Percentiles rank a stretch among this genome's conserved stretches.
Evolutionary conservation across 2,888 invertebrate species (phyloP).

Genomic region (Archips crataeganus): DNA sequence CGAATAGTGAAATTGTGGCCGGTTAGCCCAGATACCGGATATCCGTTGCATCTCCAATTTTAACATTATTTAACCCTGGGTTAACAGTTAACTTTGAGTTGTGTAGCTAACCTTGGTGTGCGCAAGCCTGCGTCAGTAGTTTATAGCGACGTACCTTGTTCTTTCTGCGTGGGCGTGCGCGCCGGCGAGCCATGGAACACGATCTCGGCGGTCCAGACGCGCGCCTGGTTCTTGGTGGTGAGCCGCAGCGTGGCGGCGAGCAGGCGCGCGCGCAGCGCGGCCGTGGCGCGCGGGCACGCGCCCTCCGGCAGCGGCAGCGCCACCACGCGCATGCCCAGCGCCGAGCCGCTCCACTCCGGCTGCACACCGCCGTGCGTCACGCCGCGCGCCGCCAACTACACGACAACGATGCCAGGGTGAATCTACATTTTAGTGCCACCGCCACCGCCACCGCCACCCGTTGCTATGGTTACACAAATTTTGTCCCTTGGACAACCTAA

Average conservation of each 20-base stretch:
- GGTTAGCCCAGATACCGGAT: too few species aligned
- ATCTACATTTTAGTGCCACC: too few species aligned
- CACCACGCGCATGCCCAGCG: constrained; percentile 92
- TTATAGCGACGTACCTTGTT: constrained; percentile 86
- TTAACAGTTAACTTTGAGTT: too few species aligned
- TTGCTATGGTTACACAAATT: too few species aligned
- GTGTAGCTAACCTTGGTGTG: too few species aligned
- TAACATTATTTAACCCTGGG: too few species aligned
- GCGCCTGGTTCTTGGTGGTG: constrained; percentile 91
- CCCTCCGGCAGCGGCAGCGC: constrained; percentile 89
- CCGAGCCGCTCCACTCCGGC: constrained; percentile 96
- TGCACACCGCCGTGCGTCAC: constrained; percentile 97
- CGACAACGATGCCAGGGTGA: not conserved
- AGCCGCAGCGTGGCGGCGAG: constrained; percentile 94
- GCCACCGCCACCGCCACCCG: too few species aligned
- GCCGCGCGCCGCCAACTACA: constrained; percentile 90
- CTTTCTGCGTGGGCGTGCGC: constrained; percentile 92
- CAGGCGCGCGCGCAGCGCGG: constrained; percentile 90
- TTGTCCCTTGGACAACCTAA: too few species aligned
- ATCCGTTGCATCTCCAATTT: too few species aligned
- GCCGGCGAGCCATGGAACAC: constrained; percentile 94
- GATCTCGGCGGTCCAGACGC: constrained; percentile 96
- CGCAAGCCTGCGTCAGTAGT: too few species aligned
- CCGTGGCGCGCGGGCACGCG: constrained; percentile 83
- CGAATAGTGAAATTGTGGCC: too few species aligned